phyloP scores from a whole-genome alignment of 30 jellyfish, hydroid and myxozoan genomes.

The Aurelia aurita region DNA sequence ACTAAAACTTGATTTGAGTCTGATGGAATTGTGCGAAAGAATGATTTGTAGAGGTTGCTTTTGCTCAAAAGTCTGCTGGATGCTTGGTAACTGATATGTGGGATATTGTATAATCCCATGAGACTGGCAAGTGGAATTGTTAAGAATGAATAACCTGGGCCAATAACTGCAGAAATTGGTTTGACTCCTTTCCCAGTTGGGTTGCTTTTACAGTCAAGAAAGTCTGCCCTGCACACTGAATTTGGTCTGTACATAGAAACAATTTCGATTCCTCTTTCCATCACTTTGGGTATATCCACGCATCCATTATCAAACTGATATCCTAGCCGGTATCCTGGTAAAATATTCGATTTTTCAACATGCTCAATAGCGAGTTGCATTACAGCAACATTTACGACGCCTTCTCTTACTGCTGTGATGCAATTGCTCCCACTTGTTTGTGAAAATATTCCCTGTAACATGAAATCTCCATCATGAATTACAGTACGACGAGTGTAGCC shows the following conservation, averaged over 20 bases:
- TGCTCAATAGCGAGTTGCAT: conserved; percentile 77
- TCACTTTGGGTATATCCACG: conserved; percentile 66
- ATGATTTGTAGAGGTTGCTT: conserved; percentile 79
- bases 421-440: conserved; percentile 62
- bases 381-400: conserved; percentile 68
- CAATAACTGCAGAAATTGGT: conserved; percentile 74
- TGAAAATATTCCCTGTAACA: conserved; percentile 77
- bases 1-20: conserved; percentile 85
- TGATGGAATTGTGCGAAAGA: conserved; percentile 94
- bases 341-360: conserved; percentile 15
- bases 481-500: conserved; percentile 61
- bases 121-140: conserved; percentile 93
- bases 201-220: conserved; percentile 62
- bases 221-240: conserved; percentile 92
- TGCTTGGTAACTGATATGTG: conserved; percentile 92
- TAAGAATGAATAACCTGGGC: conserved; percentile 80
- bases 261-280: conserved; percentile 95
- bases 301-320: conserved; percentile 90
- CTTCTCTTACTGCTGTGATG: conserved; percentile 27
- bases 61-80: conserved; percentile 86
- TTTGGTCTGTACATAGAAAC: conserved; percentile 86
- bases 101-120: conserved; percentile 75
- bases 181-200: conserved; percentile 33
- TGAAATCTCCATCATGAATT: conserved; percentile 79
- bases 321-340: conserved; percentile 77